These are phyloP conservation scores for Stenodema calcarata DNA, from an alignment of 2,888 invertebrate species.

Conservation along the genomic window DNA sequence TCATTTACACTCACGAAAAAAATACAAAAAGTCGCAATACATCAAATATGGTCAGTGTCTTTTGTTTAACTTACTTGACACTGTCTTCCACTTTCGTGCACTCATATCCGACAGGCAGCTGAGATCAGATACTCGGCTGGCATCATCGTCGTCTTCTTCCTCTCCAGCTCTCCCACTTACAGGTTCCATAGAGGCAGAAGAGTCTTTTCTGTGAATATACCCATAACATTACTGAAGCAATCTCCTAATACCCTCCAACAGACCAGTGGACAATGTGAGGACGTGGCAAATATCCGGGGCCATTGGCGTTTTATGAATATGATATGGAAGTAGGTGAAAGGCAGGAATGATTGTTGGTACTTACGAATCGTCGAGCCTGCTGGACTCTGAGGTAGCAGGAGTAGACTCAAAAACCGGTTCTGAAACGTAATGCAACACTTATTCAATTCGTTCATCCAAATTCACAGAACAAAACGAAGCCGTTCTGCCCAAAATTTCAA, in stretches of 20 bases:
- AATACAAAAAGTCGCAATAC: too few species aligned
- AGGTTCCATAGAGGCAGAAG: not conserved
- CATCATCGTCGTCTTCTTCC: slow-evolving; percentile 59
- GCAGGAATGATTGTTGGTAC: not conserved
- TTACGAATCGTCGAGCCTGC: slow-evolving; percentile 32
- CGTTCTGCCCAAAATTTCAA: too few species aligned
- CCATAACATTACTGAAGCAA: too few species aligned
- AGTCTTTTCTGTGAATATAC: not conserved
- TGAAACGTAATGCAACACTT: not conserved
- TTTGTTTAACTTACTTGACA: slow-evolving; percentile 62
- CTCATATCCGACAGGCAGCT: slow-evolving; percentile 72
- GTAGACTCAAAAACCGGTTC: not conserved
- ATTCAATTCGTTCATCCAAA: too few species aligned
- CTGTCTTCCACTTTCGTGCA: slow-evolving; percentile 74
- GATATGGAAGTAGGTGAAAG: too few species aligned
- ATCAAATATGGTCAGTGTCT: not conserved
- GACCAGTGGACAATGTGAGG: too few species aligned
- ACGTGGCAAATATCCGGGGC: too few species aligned
- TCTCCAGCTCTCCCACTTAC: not conserved
- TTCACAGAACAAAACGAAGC: too few species aligned
- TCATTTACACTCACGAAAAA: too few species aligned
- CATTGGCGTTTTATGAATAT: too few species aligned
- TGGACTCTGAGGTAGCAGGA: not conserved
- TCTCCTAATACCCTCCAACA: too few species aligned
- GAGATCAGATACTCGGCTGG: slow-evolving; percentile 67